Evolutionary conservation across 2,888 invertebrate species (phyloP), one percentile per base, ranked within the genome.

Genomic region (Bombylius major): DNA sequence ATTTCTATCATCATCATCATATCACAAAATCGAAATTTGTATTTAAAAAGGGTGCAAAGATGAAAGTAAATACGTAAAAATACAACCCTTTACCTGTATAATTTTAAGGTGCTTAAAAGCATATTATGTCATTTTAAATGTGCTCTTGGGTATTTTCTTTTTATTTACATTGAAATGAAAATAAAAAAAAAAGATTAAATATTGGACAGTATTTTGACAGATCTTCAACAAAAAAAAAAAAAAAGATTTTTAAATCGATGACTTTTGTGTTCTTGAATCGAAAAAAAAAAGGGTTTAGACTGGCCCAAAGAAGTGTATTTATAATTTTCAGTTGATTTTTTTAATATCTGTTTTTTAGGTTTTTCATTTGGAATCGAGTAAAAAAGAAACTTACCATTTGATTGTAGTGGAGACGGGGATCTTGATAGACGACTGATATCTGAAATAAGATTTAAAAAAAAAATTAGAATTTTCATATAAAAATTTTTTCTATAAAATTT

Each of bases 351-450:
- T n/a, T n/a, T n/a, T n/a, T n/a, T n/a, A n/a, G n/a, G n/a, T n/a
- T n/a, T n/a, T n/a, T n/a, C n/a, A n/a, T n/a, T n/a, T n/a, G n/a
- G n/a, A n/a, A n/a, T n/a, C n/a, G n/a, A n/a, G 23, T 23, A 23
- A 23, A 23, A 23, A 23, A 23, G 23, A 23, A 23, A 78, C 84
- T 77, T 75, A 86, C 86, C 86, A 70, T 83, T 80, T 67, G 84
- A 84, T 70, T 82, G 82, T 63, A 87, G 85, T 67, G 88, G 87
- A 67, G 86, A 85, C 61, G 87, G 87, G 65, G 87, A 84, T 75
- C 87, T 86, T 70, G 87, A 85, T 69, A 86, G 73, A 65, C 80
- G 77, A 70, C 78, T 84, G 75, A 73, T 72, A 65, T 71, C 72
- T 73, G 68, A 32, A 70, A 56, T 56, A 54, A 52, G 56, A 53